These are phyloP conservation scores for Torymus tubicola DNA, from an alignment of 2,888 invertebrate species.

Conservation along the genomic window DNA sequence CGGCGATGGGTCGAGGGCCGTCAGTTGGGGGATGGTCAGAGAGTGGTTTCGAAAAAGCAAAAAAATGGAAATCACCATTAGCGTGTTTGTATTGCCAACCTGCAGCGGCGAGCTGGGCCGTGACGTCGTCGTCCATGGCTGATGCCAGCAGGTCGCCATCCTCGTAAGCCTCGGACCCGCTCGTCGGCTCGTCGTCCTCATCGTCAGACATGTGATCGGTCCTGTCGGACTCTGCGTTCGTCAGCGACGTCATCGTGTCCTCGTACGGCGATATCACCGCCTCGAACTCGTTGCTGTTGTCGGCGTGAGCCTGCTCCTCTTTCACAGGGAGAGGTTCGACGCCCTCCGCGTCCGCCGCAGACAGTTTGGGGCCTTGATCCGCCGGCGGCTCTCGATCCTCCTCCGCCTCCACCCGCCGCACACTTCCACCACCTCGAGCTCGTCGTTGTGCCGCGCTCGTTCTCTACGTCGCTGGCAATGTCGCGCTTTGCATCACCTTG, in stretches of 20 bases:
- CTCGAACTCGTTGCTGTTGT: constrained; percentile 7
- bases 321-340: constrained; percentile 48
- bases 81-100: constrained; percentile 82
- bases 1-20: too few species aligned
- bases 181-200: constrained; percentile 89
- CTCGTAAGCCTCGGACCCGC: constrained; percentile 88
- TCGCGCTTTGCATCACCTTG: constrained; percentile 47
- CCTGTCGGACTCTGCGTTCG: constrained; percentile 70
- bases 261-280: constrained; percentile 9
- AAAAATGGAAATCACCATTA: constrained; percentile 77
- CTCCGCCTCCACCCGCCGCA: not conserved
- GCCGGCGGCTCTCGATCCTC: not conserved
- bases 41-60: constrained; percentile 67
- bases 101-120: constrained; percentile 96
- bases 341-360: constrained; percentile 42
- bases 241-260: constrained; percentile 70
- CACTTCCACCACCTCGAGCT: not conserved
- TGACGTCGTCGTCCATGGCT: constrained; percentile 94
- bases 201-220: constrained; percentile 80
- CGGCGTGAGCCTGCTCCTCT: constrained; percentile 44
- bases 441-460: not conserved
- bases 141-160: constrained; percentile 89
- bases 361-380: constrained; percentile 48
- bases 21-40: constrained; percentile 2
- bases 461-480: not conserved